Base-by-base conservation (phyloP, 2,888 invertebrate species). In the Epinotia ramella region DNA sequence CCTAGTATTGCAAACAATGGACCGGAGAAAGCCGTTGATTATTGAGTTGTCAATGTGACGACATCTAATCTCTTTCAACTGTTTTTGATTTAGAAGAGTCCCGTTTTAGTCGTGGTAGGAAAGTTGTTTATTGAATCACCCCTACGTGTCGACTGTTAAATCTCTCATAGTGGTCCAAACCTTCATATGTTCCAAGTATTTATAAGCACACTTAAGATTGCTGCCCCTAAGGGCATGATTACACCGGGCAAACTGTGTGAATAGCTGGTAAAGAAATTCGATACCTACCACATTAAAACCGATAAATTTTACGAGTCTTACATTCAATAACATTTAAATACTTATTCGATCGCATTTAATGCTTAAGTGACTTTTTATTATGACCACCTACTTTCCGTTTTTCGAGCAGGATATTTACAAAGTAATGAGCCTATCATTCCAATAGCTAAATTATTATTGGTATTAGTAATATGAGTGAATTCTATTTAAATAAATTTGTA, bases 1-100 rank as follows among this genome's bases (percentile, higher is more conserved):
- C 75, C 70, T 66, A 70, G 60, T 40, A 33, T 62, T 9, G 28
- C 65, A 75, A 75, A 75, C 70, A 75, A 70, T 71, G 60, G 70
- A 24, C 24, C 24, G 59, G 70, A 53, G 75, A 75, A 75, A 75
- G 75, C 66, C 49, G 20, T 65, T 70, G 53, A 75, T 75, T 65
- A 70, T 62, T 53, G 60, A 53, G 24, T 40, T 59, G 28, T 40
- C 56, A 62, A 59, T 40, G 40, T 60, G 70, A 75, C 66, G 64
- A 44, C 65, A 40, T 33, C 57, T 53, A 60, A 70, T 66, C 53
- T 65, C 11, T 59, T 12, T 40, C 63, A 53, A 16, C 53, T 28
- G 28, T 62, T 20, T 28, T 60, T 46, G 3, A 28, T 24, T 7
- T 18, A 5, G 49, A 65, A 49, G 28, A 49, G 20, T 20, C 6